Evolutionary conservation across 2,113 vertebrate genomes (phyloP).

Genomic region (Bos indicus): DNA sequence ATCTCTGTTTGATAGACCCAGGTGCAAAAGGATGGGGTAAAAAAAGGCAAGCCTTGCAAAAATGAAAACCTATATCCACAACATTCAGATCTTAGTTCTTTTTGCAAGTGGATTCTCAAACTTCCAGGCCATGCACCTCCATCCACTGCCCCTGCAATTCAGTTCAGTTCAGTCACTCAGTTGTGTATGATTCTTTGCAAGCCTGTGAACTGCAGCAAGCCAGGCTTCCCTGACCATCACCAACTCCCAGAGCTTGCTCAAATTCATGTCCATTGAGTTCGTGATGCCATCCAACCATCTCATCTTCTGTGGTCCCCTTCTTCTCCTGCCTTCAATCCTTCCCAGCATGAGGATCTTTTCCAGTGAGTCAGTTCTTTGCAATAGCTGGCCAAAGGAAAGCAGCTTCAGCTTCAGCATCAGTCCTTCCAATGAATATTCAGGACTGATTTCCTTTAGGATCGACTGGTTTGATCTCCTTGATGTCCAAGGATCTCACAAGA

Average conservation of each 20-base stretch:
- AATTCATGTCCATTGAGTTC: not conserved
- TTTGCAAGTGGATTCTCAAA: not conserved
- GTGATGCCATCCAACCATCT: not conserved
- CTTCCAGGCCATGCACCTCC: fast-evolving
- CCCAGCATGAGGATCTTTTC: not conserved
- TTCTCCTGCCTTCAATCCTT: not conserved
- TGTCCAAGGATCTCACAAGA: not conserved
- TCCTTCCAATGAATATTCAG: not conserved
- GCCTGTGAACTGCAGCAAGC: not conserved
- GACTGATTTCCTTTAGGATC: not conserved
- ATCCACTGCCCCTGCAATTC: not conserved
- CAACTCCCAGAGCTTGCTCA: not conserved
- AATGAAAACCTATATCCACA: not conserved
- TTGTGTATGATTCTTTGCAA: not conserved
- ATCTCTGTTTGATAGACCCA: not conserved
- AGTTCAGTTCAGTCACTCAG: not conserved
- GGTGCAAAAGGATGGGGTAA: not conserved
- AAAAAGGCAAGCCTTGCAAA: not conserved
- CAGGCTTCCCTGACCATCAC: not conserved
- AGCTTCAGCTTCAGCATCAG: not conserved
- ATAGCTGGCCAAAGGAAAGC: not conserved
- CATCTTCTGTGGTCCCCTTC: not conserved
- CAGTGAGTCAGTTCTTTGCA: not conserved
- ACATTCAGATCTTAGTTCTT: not conserved
- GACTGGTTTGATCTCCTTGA: not conserved